A percentile compares a stretch with the other conserved stretches of the same genome.
These are phyloP conservation scores for Drosophila arizonae DNA, from an alignment of 1,140 invertebrate genomes.

Conservation along the genomic window DNA sequence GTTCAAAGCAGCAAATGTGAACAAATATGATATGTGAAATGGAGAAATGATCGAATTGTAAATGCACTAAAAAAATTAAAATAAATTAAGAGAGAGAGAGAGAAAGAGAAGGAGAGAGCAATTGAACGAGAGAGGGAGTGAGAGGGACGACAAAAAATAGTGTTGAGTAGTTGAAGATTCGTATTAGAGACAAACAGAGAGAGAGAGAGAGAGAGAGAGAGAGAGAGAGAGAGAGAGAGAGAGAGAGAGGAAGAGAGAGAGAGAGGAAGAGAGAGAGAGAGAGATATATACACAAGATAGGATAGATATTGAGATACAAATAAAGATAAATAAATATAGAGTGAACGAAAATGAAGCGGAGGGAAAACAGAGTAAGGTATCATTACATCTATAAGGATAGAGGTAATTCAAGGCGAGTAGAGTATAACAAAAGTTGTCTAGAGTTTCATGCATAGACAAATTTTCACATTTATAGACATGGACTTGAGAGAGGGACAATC, in stretches of 20 bases:
- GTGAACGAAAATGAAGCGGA: background rate
- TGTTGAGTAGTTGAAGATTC: too few species aligned
- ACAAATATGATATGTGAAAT: conserved; percentile 9
- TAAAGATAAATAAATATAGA: background rate
- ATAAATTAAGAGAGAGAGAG: background rate
- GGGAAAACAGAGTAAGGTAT: too few species aligned
- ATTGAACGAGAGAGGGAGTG: background rate
- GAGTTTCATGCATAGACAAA: conserved; percentile 17
- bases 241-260: background rate
- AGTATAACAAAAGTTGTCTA: background rate
- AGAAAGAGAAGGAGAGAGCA: background rate
- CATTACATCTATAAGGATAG: too few species aligned
- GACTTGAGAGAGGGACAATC: background rate
- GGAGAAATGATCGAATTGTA: background rate
- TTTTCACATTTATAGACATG: conserved; percentile 45
- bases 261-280: too few species aligned
- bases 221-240: background rate
- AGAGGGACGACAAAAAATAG: too few species aligned
- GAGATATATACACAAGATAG: too few species aligned
- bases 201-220: background rate
- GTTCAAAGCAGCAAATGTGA: conserved; percentile 23
- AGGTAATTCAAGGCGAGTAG: background rate
- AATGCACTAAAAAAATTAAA: conserved; percentile 5
- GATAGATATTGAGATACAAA: background rate
- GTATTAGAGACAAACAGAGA: background rate